Evolutionary conservation across 2,797 vertebrate genomes (phyloP).

Genomic region (Loris lydekkerianus): DNA sequence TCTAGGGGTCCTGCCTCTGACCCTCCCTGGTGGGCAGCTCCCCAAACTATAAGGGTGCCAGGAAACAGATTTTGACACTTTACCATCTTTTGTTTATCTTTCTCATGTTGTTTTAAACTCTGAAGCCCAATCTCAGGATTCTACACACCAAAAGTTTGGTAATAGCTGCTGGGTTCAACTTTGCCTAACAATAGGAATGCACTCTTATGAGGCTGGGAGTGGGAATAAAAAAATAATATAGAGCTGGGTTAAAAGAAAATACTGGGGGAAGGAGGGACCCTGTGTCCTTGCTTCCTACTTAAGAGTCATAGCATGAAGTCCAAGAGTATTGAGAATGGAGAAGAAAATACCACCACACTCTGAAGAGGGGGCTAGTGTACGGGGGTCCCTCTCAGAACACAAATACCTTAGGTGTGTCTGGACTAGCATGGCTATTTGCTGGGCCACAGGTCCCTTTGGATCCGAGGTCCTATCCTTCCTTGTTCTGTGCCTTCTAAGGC

Average conservation of each 20-base stretch:
- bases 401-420: neutral
- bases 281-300: neutral
- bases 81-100: neutral
- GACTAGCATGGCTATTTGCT: neutral
- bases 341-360: rapidly evolving
- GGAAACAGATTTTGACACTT: neutral
- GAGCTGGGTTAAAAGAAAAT: neutral
- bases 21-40: neutral
- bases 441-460: neutral
- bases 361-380: neutral
- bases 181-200: neutral
- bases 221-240: neutral
- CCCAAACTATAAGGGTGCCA: neutral
- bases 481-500: neutral
- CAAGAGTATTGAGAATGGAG: neutral
- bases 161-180: neutral
- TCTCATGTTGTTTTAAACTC: neutral
- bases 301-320: neutral
- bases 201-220: neutral
- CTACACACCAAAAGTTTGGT: neutral
- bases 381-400: neutral
- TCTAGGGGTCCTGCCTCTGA: neutral
- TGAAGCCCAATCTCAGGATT: neutral
- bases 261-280: neutral
- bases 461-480: neutral